Conservation (phyloP, 2,797 vertebrate species). For the Pyrocephalus nanus region DNA sequence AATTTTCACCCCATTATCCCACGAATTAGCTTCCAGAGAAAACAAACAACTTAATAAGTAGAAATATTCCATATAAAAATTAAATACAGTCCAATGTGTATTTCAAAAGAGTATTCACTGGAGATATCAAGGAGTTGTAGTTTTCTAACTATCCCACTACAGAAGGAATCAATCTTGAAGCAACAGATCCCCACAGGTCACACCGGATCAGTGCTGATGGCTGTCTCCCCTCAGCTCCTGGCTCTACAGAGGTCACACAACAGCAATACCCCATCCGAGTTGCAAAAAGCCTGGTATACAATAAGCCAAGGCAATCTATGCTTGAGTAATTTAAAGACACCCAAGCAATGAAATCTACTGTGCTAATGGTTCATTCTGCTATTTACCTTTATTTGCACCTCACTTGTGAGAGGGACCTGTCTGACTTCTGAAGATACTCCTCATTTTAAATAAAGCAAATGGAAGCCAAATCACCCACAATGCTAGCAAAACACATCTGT, state of each 20-base stretch:
- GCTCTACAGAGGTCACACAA: background rate
- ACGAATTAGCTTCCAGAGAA: background rate
- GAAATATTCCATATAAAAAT: background rate
- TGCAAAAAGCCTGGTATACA: background rate
- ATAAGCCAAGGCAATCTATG: background rate
- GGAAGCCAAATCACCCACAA: background rate
- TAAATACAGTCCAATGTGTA: background rate
- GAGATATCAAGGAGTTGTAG: background rate
- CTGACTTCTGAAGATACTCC: background rate
- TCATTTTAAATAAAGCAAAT: background rate
- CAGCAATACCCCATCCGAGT: accelerated
- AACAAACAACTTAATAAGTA: background rate
- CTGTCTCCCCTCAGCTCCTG: background rate
- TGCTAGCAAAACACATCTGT: background rate
- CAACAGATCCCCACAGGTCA: background rate
- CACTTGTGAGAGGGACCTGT: background rate
- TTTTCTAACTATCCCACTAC: background rate
- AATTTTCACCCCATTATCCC: slow-evolving; percentile 18
- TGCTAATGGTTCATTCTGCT: background rate
- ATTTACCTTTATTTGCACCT: background rate
- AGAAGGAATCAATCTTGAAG: background rate
- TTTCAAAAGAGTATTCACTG: background rate
- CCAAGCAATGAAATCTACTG: background rate
- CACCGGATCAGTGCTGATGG: background rate
- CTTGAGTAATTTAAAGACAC: background rate